Conservation (phyloP, 2,888 invertebrate species). For the Epirrita christyi region DNA sequence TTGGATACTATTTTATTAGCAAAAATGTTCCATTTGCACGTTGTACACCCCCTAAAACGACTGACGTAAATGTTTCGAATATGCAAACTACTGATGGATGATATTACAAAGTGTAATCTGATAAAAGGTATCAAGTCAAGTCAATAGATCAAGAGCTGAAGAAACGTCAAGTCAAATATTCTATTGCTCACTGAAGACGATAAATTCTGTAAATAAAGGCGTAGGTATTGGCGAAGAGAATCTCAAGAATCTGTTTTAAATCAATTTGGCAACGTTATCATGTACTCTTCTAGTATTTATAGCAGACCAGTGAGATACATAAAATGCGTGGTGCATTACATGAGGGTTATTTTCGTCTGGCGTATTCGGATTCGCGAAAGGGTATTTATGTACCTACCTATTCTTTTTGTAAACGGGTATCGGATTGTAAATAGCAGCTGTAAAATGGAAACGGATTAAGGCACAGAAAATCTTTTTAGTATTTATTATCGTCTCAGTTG, state of each 20-base stretch:
- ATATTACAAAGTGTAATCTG: no score
- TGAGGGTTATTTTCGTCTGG: constrained; percentile 37
- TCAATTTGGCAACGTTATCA: constrained; percentile 32
- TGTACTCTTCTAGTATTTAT: constrained; percentile 31
- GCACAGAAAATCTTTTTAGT: constrained; percentile 58
- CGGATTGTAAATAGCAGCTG: constrained; percentile 39
- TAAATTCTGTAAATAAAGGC: no score
- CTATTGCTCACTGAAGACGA: no score
- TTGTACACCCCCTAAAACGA: no score
- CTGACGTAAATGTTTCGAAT: no score
- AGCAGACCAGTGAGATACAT: constrained; percentile 20
- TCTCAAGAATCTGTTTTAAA: constrained; percentile 33
- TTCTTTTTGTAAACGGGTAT: constrained; percentile 43
- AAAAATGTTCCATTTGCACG: no score
- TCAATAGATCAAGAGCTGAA: no score
- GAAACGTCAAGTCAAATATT: no score
- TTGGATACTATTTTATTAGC: no score
- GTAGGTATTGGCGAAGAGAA: constrained; percentile 1
- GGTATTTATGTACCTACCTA: constrained; percentile 34
- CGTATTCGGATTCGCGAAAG: constrained; percentile 39
- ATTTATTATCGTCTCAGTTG: constrained; percentile 56
- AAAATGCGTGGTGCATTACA: constrained; percentile 30
- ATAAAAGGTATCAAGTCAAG: no score
- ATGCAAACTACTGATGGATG: no score
- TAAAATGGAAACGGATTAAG: constrained; percentile 68